Percentiles rank a stretch among this genome's conserved stretches.
Conservation (phyloP, 2,113 vertebrate species). For the Lipophrys pholis region DNA sequence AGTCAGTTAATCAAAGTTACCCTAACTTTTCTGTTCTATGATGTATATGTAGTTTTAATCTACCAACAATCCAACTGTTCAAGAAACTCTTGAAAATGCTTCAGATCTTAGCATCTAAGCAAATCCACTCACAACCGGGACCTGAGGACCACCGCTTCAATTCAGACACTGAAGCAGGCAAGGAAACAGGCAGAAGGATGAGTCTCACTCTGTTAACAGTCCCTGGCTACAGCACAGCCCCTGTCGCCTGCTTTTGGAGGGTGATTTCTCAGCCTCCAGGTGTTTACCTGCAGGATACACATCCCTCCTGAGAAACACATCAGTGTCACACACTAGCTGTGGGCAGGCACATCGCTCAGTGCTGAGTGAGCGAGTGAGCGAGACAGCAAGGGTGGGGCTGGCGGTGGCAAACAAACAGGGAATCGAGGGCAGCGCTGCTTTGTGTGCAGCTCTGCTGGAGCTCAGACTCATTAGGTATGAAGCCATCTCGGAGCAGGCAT, state of each 20-base stretch:
- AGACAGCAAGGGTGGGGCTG: conserved; percentile 69
- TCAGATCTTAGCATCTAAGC: conserved; percentile 8
- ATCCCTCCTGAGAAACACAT: conserved; percentile 84
- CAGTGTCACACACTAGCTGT: conserved; percentile 78
- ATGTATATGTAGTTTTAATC: conserved; percentile 4
- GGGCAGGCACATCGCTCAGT: conserved; percentile 80
- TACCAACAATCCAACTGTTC: not conserved
- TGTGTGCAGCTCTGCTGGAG: conserved; percentile 73
- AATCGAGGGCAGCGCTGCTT: conserved; percentile 74
- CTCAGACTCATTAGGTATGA: conserved; percentile 81
- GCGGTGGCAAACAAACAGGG: conserved; percentile 77
- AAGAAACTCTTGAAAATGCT: not conserved
- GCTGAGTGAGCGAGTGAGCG: conserved; percentile 63
- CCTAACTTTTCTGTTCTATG: not conserved
- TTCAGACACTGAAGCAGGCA: conserved; percentile 27
- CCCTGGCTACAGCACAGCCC: conserved; percentile 66
- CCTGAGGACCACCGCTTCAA: conserved; percentile 42
- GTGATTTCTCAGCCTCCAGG: conserved; percentile 84
- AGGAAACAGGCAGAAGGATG: conserved; percentile 62
- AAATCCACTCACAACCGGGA: conserved; percentile 13
- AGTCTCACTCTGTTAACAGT: conserved; percentile 78
- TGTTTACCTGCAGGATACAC: conserved; percentile 82
- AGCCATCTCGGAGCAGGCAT: conserved; percentile 78
- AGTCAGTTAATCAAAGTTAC: not conserved
- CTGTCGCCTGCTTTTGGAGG: conserved; percentile 64